These are phyloP conservation scores for Peribatodes rhomboidaria DNA, from an alignment of 2,888 invertebrate species.

Conservation along the genomic window DNA sequence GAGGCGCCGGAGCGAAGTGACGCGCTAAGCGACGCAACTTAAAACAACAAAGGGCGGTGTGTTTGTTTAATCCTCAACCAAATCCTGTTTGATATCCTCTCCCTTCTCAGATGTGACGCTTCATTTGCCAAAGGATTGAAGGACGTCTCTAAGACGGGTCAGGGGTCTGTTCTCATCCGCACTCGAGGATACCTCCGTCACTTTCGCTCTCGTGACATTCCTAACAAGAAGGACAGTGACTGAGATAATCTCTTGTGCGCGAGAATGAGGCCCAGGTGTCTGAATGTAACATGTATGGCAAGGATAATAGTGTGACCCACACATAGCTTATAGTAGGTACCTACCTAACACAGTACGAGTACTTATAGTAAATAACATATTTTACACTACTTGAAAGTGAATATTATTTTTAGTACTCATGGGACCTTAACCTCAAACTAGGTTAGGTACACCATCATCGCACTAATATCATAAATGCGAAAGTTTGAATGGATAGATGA, in stretches of 20 bases:
- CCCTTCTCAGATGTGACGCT: conserved; percentile 40
- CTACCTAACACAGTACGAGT: too few species aligned
- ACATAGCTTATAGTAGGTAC: too few species aligned
- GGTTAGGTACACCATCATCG: too few species aligned
- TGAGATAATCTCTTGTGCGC: too few species aligned
- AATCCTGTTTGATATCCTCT: conserved; percentile 49
- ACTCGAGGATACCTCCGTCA: too few species aligned
- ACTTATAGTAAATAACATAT: not conserved
- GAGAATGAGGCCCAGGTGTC: too few species aligned
- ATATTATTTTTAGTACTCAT: too few species aligned
- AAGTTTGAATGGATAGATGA: too few species aligned
- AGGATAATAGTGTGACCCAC: not conserved
- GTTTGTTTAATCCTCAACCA: conserved; percentile 52
- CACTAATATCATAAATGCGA: too few species aligned
- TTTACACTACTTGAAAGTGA: not conserved
- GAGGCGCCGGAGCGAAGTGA: conserved; percentile 37
- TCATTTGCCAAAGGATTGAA: conserved; percentile 48
- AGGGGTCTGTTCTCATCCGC: not conserved
- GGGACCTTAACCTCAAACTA: too few species aligned
- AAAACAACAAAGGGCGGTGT: conserved; percentile 59
- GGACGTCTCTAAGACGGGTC: conserved; percentile 21
- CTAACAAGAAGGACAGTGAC: not conserved
- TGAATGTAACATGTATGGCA: not conserved
- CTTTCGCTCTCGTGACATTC: too few species aligned
- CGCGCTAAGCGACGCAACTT: conserved; percentile 51